Conservation (phyloP, 2,797 vertebrate species). For the Peromyscus aztecus region DNA sequence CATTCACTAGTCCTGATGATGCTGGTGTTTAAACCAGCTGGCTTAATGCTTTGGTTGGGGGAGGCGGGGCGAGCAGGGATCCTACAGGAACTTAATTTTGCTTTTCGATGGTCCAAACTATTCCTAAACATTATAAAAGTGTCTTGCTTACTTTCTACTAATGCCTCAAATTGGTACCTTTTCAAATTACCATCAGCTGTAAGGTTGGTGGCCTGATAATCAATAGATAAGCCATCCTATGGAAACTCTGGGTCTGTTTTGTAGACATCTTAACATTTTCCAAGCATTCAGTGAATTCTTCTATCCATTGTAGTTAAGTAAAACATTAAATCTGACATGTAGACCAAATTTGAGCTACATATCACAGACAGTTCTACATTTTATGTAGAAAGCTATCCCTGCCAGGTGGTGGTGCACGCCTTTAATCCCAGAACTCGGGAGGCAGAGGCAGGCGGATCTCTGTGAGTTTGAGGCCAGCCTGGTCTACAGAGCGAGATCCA, state of each 20-base stretch:
- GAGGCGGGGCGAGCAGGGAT: not conserved
- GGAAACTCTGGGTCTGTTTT: slow-evolving; percentile 17
- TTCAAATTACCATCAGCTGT: not conserved
- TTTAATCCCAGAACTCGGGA: too few relatives aligned
- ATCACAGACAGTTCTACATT: not conserved
- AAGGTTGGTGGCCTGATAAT: not conserved
- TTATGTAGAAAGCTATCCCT: not conserved
- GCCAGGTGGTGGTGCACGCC: too few relatives aligned
- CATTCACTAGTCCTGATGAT: not conserved
- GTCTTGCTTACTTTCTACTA: not conserved
- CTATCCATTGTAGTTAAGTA: not conserved
- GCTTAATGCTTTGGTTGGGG: not conserved
- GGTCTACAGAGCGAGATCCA: too few relatives aligned
- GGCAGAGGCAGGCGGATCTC: too few relatives aligned
- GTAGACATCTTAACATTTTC: slow-evolving; percentile 35
- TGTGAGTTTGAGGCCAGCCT: too few relatives aligned
- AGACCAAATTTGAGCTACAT: not conserved
- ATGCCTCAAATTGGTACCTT: not conserved
- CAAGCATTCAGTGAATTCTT: not conserved
- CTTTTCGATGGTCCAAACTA: slow-evolving; percentile 11
- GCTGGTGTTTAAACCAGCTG: not conserved
- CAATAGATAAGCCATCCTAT: not conserved
- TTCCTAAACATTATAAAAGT: slow-evolving; percentile 64
- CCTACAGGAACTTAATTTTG: slow-evolving; percentile 16
- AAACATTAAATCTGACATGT: not conserved